Base-by-base conservation (phyloP, 2,797 vertebrate species). In the Channa striata region DNA sequence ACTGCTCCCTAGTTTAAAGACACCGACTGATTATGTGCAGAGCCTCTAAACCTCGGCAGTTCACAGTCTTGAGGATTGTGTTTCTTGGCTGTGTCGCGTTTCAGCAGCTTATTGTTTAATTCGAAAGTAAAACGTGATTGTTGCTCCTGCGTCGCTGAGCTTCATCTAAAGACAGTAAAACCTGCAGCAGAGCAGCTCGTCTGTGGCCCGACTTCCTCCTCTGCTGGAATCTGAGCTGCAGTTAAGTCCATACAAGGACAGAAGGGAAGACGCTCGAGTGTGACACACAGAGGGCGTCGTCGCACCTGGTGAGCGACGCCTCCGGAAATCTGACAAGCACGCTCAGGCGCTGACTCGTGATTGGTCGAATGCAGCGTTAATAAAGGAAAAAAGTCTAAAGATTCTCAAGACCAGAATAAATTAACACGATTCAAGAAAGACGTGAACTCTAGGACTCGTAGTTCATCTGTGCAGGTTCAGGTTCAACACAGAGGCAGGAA, bases 241-340 rank as follows among this genome's bases (percentile, higher is more conserved):
- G 13, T 68, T 23, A 2, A 68, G 62, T 63, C 84, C 84, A 20
- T 81, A 86, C 65, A 86, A 79, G 84, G 81, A 74, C 53, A 61
- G 16, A 40, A 58, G 40, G 46, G 56, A 43, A 37, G 25, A 51
- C 17, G 39, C 37, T 54, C 25, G 1, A 1, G 44, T 5, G 19
- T 50, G 61, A 59, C 8, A 36, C 8, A 0, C 1, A 33, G 44
- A 54, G 72, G 47, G 54, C 5, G 57, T 13, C 51, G 68, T 2
- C 52, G 12, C 51, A 47, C 37, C 59, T 53, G 60, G 21, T 0
- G 4, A 39, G 49, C 42, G 30, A 42, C 20, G 11, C 30, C 74
- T 6, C 46, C 34, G 21, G 1, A 17, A 25, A 46, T n/a, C 10
- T 40, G 23, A 5, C 21, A 16, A 10, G 0, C 39, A n/a, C 13